A percentile compares a stretch with the other conserved stretches of the same genome.
Conservation (phyloP, 2,113 vertebrate genomes). For the Dryoscopus gambensis region DNA sequence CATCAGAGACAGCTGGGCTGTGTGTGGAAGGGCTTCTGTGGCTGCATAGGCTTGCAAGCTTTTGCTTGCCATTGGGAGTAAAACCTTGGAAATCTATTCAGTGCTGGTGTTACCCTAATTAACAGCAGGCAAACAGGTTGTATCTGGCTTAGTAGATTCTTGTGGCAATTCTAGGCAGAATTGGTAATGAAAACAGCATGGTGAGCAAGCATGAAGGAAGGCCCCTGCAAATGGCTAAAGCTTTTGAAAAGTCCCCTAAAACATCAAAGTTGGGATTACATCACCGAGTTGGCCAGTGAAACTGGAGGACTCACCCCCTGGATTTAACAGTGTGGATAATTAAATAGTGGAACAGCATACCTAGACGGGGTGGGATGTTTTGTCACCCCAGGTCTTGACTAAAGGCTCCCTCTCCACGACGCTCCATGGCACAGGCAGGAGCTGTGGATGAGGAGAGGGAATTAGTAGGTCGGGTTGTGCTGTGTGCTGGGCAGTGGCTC, state of each 20-base stretch:
- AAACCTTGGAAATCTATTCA: background rate
- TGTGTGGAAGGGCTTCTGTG: background rate
- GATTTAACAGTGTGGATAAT: background rate
- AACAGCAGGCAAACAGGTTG: background rate
- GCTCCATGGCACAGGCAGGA: background rate
- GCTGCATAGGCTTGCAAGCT: background rate
- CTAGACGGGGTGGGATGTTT: constrained; percentile 6
- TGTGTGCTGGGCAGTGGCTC: background rate
- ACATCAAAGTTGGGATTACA: constrained; percentile 1
- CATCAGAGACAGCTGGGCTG: background rate
- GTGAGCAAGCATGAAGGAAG: background rate
- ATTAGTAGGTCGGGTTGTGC: background rate
- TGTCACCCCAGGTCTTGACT: background rate
- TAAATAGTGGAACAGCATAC: background rate
- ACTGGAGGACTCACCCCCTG: background rate
- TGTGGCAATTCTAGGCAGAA: background rate
- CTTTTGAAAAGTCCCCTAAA: background rate
- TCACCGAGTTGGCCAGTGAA: constrained; percentile 2
- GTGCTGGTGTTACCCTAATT: background rate
- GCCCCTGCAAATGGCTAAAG: background rate
- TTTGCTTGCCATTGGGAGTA: background rate
- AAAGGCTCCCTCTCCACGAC: background rate
- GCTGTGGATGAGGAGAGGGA: background rate
- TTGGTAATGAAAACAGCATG: background rate
- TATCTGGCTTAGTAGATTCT: background rate